Evolutionary conservation across 1,140 invertebrate species (phyloP).

Genomic region (Ganaspis sp.): DNA sequence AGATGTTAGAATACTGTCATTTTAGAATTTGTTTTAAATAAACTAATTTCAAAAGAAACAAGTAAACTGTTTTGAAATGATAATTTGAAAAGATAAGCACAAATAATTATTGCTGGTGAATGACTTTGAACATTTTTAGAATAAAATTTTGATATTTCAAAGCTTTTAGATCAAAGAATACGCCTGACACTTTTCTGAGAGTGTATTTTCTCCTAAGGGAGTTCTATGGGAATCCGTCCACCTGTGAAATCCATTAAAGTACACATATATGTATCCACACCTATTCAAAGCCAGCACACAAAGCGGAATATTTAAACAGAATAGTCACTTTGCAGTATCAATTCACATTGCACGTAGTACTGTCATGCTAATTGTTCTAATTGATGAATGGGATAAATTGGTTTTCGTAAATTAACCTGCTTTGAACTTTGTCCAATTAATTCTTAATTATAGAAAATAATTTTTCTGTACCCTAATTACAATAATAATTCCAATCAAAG

Average conservation of each 20-base stretch:
- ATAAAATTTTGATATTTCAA: not conserved
- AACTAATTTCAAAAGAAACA: no score
- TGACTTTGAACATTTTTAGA: not conserved
- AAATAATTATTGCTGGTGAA: not conserved
- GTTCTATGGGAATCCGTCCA: not conserved
- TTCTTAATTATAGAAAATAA: not conserved
- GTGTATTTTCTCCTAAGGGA: not conserved
- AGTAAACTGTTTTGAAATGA: no score
- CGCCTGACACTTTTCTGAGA: not conserved
- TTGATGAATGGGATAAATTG: constrained; percentile 3
- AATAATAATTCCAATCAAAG: no score
- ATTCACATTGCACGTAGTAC: constrained; percentile 10
- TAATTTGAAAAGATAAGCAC: not conserved
- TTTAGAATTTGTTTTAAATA: no score
- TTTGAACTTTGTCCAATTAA: not conserved
- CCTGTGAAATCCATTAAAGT: constrained; percentile 20
- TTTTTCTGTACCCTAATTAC: no score
- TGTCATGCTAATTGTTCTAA: not conserved
- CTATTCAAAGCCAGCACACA: not conserved
- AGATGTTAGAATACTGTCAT: no score
- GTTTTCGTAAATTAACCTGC: constrained; percentile 6
- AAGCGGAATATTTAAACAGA: not conserved
- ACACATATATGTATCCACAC: not conserved
- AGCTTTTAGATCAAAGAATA: constrained; percentile 11
- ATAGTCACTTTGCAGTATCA: constrained; percentile 10